Evolutionary conservation across 2,888 invertebrate genomes (phyloP), one percentile per base, ranked within the genome.

Genomic region (Trichacis sp.): DNA sequence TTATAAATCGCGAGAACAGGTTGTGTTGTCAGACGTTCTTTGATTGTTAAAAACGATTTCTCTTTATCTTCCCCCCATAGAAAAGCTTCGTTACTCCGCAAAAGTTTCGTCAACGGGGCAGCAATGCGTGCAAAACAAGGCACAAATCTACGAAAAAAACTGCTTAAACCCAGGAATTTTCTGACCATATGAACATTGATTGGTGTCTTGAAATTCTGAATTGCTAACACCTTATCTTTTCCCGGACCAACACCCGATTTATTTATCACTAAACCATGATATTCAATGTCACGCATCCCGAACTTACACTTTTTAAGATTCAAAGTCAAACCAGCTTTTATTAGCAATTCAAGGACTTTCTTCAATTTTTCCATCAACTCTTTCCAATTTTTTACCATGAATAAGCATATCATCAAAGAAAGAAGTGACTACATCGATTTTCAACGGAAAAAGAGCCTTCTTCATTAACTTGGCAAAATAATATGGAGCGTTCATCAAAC

Each of bases 371-470:
- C n/a, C 18, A 73, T 20, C 49, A 79, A 69, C 15, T 76, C 72
- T 0, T 47, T 33, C 71, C 73, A n/a, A 77, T 1, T 63, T 43
- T 18, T 15, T 45, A 5, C 68, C 75, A 11, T 48, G 48, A 0
- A 78, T 54, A 0, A 79, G 29, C 14, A 78, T 61, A 48, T 80
- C 81, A 47, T 82, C 80, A n/a, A 82, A 48, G 47, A 77, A 81
- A 1, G 67, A 71, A 11, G 75, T 29, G 1, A 64, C 68, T 4
- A 72, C 33, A 6, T 64, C 59, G 33, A 67, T 64, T 8, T 62
- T 61, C 30, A 73, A 58, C 1, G 49, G 61, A 0, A 69, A 59
- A 8, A 79, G 63, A 8, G 70, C 69, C 14, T 58, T 40, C 45
- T 75, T 70, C 69, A 80, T 69, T 5, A 65, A 15, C 29, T 64